Base-by-base conservation (phyloP, 1,140 invertebrate genomes). In the Diorhabda sublineata region DNA sequence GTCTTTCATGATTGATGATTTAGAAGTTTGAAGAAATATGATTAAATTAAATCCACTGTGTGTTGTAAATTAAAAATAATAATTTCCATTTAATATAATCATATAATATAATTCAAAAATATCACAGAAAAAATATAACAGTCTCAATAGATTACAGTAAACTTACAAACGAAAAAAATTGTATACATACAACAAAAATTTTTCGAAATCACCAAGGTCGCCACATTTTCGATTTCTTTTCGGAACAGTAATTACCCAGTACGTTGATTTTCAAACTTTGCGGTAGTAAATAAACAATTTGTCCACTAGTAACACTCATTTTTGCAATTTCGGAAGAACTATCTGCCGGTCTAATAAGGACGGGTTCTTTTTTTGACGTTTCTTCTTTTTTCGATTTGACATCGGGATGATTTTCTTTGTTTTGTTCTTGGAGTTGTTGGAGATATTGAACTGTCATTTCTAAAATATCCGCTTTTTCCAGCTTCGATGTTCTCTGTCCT, bases 401-500 rank as follows among this genome's bases (percentile, higher is more conserved):
- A 8, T 41, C 44, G 45, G 59, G 42, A 68, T 70, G 45, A 4
- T 62, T 45, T 64, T 71, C 66, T 9, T 47, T 71, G 11, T 80
- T 56, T 64, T 75, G 78, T 3, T 74, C 68, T n/a, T 83, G 81
- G 0, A 85, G 77, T 11, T 78, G 77, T 74, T 85, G 81, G 42
- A 89, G 72, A 75, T 88, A 84, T 69, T 84, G 82, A 2, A 90
- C 88, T 0, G 88, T 88, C 81, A 90, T 84, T 78, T 90, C 88
- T 45, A 90, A 74, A 64, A 90, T 89, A 75, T 89, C 88, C 0
- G 88, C 88, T 75, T 90, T 90, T 77, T 90, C 88, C 61, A 89
- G 73, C 76, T 89, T 89, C 1, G 85, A 81, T 62, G 84, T 85
- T 43, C 84, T 66, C 66, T 77, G 74, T n/a, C 73, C 77, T 44